Percentiles rank a stretch among this genome's conserved stretches.
Evolutionary conservation across 64 coral and sea anemone genomes (phyloP).

Genomic region (Porites australiensis): DNA sequence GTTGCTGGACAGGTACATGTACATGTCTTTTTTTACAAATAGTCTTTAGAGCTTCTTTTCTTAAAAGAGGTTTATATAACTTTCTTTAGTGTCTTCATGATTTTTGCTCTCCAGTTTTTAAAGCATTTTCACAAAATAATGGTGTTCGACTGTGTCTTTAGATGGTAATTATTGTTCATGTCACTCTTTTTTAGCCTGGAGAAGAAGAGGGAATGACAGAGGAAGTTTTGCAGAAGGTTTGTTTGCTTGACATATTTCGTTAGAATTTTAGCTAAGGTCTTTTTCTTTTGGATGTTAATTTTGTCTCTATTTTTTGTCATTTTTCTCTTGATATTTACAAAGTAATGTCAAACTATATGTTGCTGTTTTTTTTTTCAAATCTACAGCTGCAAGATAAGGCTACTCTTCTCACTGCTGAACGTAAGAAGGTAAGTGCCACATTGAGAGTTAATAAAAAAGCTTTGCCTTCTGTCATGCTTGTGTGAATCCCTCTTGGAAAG

Average conservation of each 20-base stretch:
- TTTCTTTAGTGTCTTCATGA: no score
- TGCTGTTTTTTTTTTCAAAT: constrained; percentile 8
- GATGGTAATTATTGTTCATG: not conserved
- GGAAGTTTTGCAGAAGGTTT: constrained; percentile 97
- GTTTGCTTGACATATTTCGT: not conserved
- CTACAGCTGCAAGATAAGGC: constrained; percentile 98
- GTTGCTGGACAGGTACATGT: constrained; percentile 53
- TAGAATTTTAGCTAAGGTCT: not conserved
- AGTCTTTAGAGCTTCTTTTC: not conserved
- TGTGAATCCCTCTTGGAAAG: no score
- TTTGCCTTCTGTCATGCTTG: not conserved
- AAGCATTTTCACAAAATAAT: not conserved
- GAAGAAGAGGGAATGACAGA: constrained; percentile 97
- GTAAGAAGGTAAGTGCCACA: constrained; percentile 86
- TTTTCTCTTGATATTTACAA: not conserved
- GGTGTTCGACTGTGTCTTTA: not conserved
- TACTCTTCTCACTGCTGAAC: constrained; percentile 95
- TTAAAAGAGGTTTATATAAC: no score
- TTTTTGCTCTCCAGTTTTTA: no score
- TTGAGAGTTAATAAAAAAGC: not conserved
- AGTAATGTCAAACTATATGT: not conserved
- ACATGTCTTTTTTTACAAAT: not conserved
- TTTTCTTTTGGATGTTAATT: not conserved
- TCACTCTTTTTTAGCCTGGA: constrained; percentile 69
- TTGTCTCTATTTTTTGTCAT: not conserved